Evolutionary conservation across 2,113 vertebrate genomes (phyloP), one percentile per base, ranked within the genome.

Genomic region (Atherinomorus stipes): DNA sequence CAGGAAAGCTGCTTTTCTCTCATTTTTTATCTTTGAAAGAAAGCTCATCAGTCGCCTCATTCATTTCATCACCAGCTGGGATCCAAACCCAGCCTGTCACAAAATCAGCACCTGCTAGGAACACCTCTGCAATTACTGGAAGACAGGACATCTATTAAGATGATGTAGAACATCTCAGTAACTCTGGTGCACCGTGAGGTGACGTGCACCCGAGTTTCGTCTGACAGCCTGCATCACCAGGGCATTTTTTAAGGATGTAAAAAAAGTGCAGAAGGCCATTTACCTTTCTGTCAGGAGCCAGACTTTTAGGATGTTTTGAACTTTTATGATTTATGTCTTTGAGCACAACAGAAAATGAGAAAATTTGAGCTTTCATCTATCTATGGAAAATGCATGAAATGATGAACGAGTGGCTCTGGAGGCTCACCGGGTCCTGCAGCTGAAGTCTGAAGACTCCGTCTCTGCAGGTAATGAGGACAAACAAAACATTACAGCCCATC

Each of bases 271-370:
- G 56, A 65, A 22, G 31, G 15, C 11, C 53, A 69, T 79, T 82
- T 73, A 73, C 59, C 64, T 71, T 60, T 38, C 63, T 76, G 75
- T 72, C 76, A 72, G 16, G 10, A 64, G 6, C 9, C 22, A 28
- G 8, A 40, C 52, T 58, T 75, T 68, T 19, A 28, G 52, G 57
- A 64, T 42, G 28, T 71, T 75, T 60, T 59, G 66, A 63, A 70
- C 61, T 15, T 64, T 53, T 64, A 34, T 81, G 81, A 78, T 81
- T 69, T 81, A 78, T 84, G 74, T 54, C 67, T 74, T 67, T 54
- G 63, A 65, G 64, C 42, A 53, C 18, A 56, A 71, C 47, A 45
- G 60, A 76, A 72, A 74, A 78, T 56, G 38, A 77, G 58, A 31
- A 72, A 65, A 65, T 66, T 19, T 65, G 50, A 72, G 60, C 62